Percentiles rank a stretch among this genome's conserved stretches.
Evolutionary conservation across 2,888 invertebrate species (phyloP).

Genomic region (Ophion costatus): DNA sequence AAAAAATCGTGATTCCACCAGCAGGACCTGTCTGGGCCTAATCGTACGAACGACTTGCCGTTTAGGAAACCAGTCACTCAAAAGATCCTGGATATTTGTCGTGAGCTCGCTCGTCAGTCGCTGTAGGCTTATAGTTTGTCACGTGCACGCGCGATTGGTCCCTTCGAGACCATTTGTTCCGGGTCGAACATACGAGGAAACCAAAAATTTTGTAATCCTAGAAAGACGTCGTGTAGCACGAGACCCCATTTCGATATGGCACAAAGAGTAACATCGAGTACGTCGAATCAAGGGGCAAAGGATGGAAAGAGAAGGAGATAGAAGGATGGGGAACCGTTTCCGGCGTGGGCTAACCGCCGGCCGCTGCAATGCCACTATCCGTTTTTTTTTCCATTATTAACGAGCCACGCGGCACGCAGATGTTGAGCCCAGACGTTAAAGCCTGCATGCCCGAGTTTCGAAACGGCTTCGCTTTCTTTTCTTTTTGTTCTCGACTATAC

Average conservation of each 20-base stretch:
- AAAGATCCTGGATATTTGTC: not conserved
- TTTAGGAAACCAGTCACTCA: conserved; percentile 25
- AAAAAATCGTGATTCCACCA: not conserved
- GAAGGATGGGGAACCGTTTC: conserved; percentile 53
- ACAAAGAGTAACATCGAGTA: conserved; percentile 47
- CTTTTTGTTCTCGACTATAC: conserved; percentile 18
- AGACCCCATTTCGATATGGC: conserved; percentile 50
- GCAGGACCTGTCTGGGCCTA: conserved; percentile 48
- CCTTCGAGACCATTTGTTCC: not conserved
- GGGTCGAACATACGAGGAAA: conserved; percentile 51
- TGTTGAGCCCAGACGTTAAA: conserved; percentile 58
- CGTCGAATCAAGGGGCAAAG: conserved; percentile 42
- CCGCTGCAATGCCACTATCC: conserved; percentile 48
- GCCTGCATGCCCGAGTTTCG: conserved; percentile 47
- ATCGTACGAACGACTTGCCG: conserved; percentile 30
- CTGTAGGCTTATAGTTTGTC: conserved; percentile 38
- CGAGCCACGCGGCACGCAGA: conserved; percentile 67
- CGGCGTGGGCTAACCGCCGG: conserved; percentile 55
- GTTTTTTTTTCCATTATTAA: conserved; percentile 47
- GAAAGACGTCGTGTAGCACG: conserved; percentile 68
- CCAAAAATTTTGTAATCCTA: conserved; percentile 72
- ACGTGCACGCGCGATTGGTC: conserved; percentile 37
- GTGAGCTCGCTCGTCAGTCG: conserved; percentile 29
- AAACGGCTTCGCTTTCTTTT: conserved; percentile 38
- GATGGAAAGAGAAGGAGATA: conserved; percentile 17